Evolutionary conservation across 2,113 vertebrate species (phyloP), one percentile per base, ranked within the genome.

Genomic region (Salvator merianae): DNA sequence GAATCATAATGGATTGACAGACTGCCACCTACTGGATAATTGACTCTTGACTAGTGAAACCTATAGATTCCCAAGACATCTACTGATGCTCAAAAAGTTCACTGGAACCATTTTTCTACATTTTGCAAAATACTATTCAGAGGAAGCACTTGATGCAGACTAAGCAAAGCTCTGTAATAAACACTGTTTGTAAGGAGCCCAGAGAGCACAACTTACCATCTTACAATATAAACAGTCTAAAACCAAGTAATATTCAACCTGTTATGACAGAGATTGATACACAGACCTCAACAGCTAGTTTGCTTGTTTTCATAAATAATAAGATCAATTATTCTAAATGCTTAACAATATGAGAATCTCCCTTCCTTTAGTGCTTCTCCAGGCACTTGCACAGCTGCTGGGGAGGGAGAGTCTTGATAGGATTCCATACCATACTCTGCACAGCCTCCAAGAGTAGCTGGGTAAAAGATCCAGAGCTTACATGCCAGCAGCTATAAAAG

Each of bases 11-110:
- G 72, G 83, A 53, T 38, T 79, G 69, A 34, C 16, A 50, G 55
- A 36, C 55, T 65, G 83, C 83, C 83, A 85, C 40, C 83, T 85
- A 79, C 77, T 85, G 83, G 83, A 85, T 50, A 50, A 79, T 20
- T 62, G 26, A 73, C 59, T 79, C 13, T 34, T 71, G 40, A 53
- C 40, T 83, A 47, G 16, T n/a, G 32, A 74, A 43, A 74, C 34
- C 50, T 62, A 28, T 47, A 68, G 10, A 72, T 22, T 72, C 32
- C 13, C 26, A 10, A 59, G 34, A 38, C 26, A 32, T 55, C 68
- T 13, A 40, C 53, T 81, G 32, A 16, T 53, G 10, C 16, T 83
- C 34, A 55, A 53, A 76, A 76, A 32, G 30, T 18, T 32, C 30
- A 76, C 47, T 53, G 47, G 74, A 32, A 32, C 12, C 43, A 63